Evolutionary conservation across 2,797 vertebrate genomes (phyloP).

Genomic region (Sebastes nivosus): DNA sequence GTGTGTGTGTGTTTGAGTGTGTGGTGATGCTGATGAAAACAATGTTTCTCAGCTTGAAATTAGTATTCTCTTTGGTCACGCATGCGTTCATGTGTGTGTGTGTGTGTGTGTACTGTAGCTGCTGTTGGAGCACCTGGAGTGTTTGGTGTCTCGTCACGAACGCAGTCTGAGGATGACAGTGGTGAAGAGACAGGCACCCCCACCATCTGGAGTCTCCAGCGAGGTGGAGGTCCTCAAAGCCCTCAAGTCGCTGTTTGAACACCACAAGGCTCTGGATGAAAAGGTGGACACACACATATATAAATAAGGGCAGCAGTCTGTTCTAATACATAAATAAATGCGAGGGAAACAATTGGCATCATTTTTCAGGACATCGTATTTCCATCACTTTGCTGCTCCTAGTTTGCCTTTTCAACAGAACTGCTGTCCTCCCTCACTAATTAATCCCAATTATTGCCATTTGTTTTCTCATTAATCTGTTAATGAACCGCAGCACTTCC

Average conservation of each 20-base stretch:
- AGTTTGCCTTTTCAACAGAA: neutral
- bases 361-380: neutral
- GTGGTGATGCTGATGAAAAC: conserved; percentile 27
- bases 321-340: neutral
- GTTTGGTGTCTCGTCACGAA: conserved; percentile 95
- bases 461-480: conserved; percentile 4
- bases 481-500: conserved; percentile 12
- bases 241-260: conserved; percentile 95
- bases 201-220: conserved; percentile 94
- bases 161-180: conserved; percentile 96
- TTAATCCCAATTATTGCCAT: neutral
- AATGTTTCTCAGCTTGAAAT: conserved; percentile 21
- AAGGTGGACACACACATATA: conserved; percentile 82
- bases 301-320: neutral
- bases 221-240: conserved; percentile 98
- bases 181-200: conserved; percentile 95
- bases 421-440: neutral
- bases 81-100: neutral
- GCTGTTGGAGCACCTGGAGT: conserved; percentile 96
- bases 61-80: conserved; percentile 17
- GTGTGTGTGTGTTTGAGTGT: conserved; percentile 11
- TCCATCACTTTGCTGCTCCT: neutral
- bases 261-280: conserved; percentile 97
- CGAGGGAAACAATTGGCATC: neutral
- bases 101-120: conserved; percentile 78